Evolutionary conservation across 2,888 invertebrate species (phyloP), one percentile per base, ranked within the genome.

Genomic region (Tineola bisselliella): DNA sequence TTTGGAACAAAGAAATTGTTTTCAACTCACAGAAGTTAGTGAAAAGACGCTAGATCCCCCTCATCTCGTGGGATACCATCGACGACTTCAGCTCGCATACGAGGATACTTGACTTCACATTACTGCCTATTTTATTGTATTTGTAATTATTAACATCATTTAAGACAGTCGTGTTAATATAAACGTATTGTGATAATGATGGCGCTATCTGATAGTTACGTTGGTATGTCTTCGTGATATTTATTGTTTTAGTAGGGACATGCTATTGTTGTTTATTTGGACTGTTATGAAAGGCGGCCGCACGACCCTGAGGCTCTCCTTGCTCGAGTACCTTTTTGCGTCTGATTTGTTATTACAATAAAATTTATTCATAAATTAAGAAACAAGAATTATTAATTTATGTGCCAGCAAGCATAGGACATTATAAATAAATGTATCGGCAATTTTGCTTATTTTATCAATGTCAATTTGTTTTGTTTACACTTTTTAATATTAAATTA

Each of bases 1-100:
- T 94, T 89, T 95, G 95, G 95, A 95, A 94, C 88, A 92, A 93
- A 88, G 94, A 95, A 89, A 95, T 95, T 84, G 93, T 95, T 87
- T 92, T 95, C 89, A 95, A 95, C 88, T 95, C 95, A 81, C 94
- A 95, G 83, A 95, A 95, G 89, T 89, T 95, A 77, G 95, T 95
- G 73, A 95, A 95, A 88, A 94, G 95, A 94, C 95, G 95, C 90
- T 94, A 94, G 93, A 81, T 65, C 63, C 64, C 68, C 66, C 67
- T 63, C 65, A 69, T 64, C 66, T 63, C 68, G 72, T 72, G 77
- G 74, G 73, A 70, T 72, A 69, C 71, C 66, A 65, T 71, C 82
- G 79, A 84, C 84, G 82, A 84, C 81, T 74, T 76, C 70, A 67
- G 84, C 84, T 76, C 73, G 71, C 70, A 68, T 69, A 72, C 73